A percentile compares a stretch with the other conserved stretches of the same genome.
Conservation (phyloP, 2,113 vertebrate species). For the Daubentonia madagascariensis region DNA sequence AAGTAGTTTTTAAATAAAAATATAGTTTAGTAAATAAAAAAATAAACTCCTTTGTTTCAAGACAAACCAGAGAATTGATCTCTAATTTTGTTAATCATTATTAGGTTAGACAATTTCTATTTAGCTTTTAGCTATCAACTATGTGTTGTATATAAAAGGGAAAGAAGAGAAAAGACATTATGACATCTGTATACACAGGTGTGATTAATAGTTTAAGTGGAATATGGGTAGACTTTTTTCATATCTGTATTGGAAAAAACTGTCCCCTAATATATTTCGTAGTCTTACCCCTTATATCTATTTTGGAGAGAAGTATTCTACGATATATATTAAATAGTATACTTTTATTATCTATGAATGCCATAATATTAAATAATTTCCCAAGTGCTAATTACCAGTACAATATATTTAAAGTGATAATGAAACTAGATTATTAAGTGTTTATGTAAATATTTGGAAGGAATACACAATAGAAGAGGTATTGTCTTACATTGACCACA, state of each 20-base stretch:
- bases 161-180: not conserved
- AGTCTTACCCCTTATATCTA: not conserved
- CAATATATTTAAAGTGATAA: not conserved
- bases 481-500: not conserved
- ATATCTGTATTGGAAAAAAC: not conserved
- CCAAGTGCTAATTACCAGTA: not conserved
- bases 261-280: not conserved
- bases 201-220: too few relatives aligned
- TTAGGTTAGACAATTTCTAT: not conserved
- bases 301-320: not conserved
- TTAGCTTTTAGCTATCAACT: not conserved
- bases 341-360: not conserved
- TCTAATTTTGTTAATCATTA: not conserved
- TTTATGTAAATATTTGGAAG: not conserved
- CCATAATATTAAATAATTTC: not conserved
- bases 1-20: not conserved
- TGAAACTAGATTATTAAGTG: not conserved
- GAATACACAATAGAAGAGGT: not conserved
- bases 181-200: rapidly evolving
- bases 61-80: not conserved
- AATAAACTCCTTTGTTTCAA: not conserved
- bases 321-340: not conserved
- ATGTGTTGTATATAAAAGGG: not conserved
- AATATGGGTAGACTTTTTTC: not conserved
- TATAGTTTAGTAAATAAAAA: not conserved